These are phyloP conservation scores for Trichomalopsis sarcophagae DNA, from an alignment of 1,140 invertebrate genomes.

Conservation along the genomic window DNA sequence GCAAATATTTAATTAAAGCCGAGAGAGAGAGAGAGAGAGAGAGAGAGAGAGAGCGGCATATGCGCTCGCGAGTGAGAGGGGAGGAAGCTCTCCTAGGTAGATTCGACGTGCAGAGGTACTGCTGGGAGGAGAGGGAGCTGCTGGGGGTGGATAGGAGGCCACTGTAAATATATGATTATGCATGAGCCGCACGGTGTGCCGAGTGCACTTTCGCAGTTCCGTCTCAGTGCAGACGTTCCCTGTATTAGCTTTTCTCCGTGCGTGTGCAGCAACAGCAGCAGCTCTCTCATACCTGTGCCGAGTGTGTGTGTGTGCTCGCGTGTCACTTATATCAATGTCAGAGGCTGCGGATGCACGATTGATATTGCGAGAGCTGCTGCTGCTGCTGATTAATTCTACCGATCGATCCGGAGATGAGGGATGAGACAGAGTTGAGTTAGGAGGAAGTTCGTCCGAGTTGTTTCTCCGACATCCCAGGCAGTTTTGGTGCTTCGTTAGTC, in stretches of 20 bases:
- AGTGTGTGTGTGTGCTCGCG: not conserved
- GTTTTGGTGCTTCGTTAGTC: no score
- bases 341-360: constrained; percentile 44
- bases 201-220: constrained; percentile 64
- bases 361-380: not conserved
- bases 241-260: constrained; percentile 21
- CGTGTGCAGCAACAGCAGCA: not conserved
- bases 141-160: constrained; percentile 36
- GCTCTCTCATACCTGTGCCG: not conserved
- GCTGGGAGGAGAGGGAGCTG: constrained; percentile 50
- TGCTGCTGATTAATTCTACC: not conserved
- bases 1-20: constrained; percentile 70
- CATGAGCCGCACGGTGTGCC: constrained; percentile 61
- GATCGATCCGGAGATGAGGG: not conserved
- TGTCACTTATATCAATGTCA: constrained; percentile 11
- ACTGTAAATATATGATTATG: constrained; percentile 71
- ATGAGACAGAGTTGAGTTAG: no score
- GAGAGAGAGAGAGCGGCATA: constrained; percentile 39
- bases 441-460: no score
- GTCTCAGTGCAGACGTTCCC: constrained; percentile 48
- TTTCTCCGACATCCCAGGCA: no score
- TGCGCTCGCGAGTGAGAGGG: not conserved
- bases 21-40: not conserved
- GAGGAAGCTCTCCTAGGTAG: constrained; percentile 1
- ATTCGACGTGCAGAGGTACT: constrained; percentile 56